Conservation (phyloP, 2,888 invertebrate genomes). For the Caenorhabditis macrosperma region DNA sequence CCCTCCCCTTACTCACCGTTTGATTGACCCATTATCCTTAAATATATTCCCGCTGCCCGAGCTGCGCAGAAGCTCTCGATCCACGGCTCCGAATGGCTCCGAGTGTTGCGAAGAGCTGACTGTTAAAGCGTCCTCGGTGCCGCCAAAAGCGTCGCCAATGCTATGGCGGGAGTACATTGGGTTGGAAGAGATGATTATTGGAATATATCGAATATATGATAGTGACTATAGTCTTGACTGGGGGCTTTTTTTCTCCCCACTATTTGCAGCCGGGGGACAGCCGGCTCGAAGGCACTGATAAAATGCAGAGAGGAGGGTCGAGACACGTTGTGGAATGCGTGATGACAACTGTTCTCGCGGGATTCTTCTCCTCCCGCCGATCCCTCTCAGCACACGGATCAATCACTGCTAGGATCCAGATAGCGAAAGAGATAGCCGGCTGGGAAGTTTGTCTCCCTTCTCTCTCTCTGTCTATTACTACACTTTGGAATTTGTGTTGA, state of each 20-base stretch:
- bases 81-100: slow-evolving; percentile 38
- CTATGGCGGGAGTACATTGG: slow-evolving; percentile 55
- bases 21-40: slow-evolving; percentile 60
- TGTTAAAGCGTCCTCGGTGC: slow-evolving; percentile 40
- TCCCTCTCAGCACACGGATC: slow-evolving; percentile 44
- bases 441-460: slow-evolving; percentile 2
- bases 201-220: background rate
- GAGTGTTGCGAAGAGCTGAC: slow-evolving; percentile 61
- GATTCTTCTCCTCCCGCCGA: background rate
- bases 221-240: slow-evolving; percentile 38
- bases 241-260: background rate
- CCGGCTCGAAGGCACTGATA: slow-evolving; percentile 10
- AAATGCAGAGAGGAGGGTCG: slow-evolving; percentile 12
- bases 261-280: slow-evolving; percentile 23
- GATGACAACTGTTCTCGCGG: slow-evolving; percentile 59
- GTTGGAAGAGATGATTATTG: background rate
- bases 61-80: slow-evolving; percentile 48
- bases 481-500: slow-evolving; percentile 24
- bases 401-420: slow-evolving; percentile 42
- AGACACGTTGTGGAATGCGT: slow-evolving; percentile 52
- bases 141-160: slow-evolving; percentile 42
- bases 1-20: slow-evolving; percentile 41
- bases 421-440: background rate
- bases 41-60: slow-evolving; percentile 65
- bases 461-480: slow-evolving; percentile 37